Evolutionary conservation across 2,888 invertebrate genomes (phyloP), one percentile per base, ranked within the genome.

Genomic region (Synergus laeviventris): DNA sequence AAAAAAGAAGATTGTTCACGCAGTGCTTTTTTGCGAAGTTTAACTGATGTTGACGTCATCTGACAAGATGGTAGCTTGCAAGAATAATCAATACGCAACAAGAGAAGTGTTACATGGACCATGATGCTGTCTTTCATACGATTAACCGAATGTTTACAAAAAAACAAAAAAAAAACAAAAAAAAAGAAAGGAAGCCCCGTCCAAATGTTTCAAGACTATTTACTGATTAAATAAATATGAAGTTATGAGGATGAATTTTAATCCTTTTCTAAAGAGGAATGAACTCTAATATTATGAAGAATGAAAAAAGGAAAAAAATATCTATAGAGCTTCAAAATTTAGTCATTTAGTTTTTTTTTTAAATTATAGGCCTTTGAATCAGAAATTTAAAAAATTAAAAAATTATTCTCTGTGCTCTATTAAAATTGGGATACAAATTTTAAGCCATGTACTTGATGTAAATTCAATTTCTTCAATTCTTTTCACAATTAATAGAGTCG

Each of bases 71-170:
- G 81, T 81, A 79, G 79, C 78, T 81, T 78, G 80, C 78, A 80
- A 83, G 83, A 70, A 36, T 85, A 86, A 87, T 87, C 86, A 84
- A 87, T 87, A 86, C 85, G 66, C 73, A 81, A 76, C 42, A 76
- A 66, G 59, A 54, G n/a, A 38, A 75, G 60, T 73, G 70, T 49
- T 74, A 21, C n/a, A 75, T 70, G 75, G 64, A 75, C 59, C 76
- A 24, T 64, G 54, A 74, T 54, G 62, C 54, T 49, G 64, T 49
- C 8, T 42, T 56, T 74, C 31, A 11, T 49, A 66, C 73, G 73
- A 60, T 11, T 60, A 38, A 54, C 73, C 61, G 31, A 14, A 12
- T 38, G 38, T 36, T 18, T 74, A 66, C 24, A 16, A 36, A 16
- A 31, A 54, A 14, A 49, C 9, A 4, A 54, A 42, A 49, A 49